Evolutionary conservation across 2,888 invertebrate species (phyloP).

Genomic region (Pollenia labialis): DNA sequence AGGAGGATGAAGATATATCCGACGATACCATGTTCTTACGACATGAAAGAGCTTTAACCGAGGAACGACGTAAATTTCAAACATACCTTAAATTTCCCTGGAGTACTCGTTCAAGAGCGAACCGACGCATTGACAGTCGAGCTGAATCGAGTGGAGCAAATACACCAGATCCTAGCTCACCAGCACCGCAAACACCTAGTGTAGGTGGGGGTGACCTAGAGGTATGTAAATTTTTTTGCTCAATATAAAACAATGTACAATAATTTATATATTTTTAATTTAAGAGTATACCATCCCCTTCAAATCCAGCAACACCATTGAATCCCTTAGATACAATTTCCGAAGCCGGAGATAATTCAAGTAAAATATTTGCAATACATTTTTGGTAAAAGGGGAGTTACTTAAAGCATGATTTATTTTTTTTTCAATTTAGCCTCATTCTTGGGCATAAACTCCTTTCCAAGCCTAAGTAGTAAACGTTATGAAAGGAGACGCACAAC

Average conservation of each 20-base stretch:
- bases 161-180: slow-evolving; percentile 90
- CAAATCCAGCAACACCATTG: slow-evolving; percentile 79
- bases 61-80: slow-evolving; percentile 90
- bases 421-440: slow-evolving; percentile 65
- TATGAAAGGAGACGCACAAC: slow-evolving; percentile 83
- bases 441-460: slow-evolving; percentile 58
- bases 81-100: slow-evolving; percentile 84
- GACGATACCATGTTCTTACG: slow-evolving; percentile 89
- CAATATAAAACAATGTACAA: neutral
- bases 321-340: slow-evolving; percentile 79
- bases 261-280: slow-evolving; percentile 39
- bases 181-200: slow-evolving; percentile 82
- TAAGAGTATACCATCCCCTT: slow-evolving; percentile 83
- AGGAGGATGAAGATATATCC: slow-evolving; percentile 89
- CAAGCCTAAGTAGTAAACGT: slow-evolving; percentile 75
- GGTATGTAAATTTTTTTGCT: slow-evolving; percentile 69
- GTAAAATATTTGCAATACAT: slow-evolving; percentile 63
- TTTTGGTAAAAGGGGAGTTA: neutral
- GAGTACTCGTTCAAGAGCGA: slow-evolving; percentile 85
- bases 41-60: slow-evolving; percentile 87
- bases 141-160: slow-evolving; percentile 90
- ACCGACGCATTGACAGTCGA: slow-evolving; percentile 88
- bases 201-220: slow-evolving; percentile 81
- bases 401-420: slow-evolving; percentile 12
- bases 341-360: slow-evolving; percentile 75